Evolutionary conservation across 2,797 vertebrate genomes (phyloP).

Genomic region (Rhinella marina): DNA sequence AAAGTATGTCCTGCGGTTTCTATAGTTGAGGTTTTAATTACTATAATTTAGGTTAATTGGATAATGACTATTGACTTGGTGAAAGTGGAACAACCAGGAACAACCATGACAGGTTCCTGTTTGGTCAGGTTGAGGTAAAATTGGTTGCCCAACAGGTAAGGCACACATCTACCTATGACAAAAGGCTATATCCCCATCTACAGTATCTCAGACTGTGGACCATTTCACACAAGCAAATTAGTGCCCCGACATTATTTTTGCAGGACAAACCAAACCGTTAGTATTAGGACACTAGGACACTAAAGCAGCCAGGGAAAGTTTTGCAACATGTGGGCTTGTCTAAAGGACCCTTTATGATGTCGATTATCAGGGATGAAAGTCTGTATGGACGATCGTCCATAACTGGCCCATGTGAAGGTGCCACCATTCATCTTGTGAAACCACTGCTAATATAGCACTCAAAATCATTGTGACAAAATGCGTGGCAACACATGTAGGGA

Average conservation of each 20-base stretch:
- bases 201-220: neutral
- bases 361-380: too few species aligned
- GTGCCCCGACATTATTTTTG: too few species aligned
- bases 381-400: too few species aligned
- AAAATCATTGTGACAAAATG: too few species aligned
- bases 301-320: neutral
- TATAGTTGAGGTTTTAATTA: conserved; percentile 15
- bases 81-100: conserved; percentile 18
- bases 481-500: too few species aligned
- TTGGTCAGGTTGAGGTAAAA: neutral
- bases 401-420: too few species aligned
- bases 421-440: too few species aligned
- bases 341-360: too few species aligned
- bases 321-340: neutral
- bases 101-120: neutral
- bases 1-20: too few species aligned
- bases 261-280: too few species aligned
- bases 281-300: neutral
- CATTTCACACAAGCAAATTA: neutral
- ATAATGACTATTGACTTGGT: neutral
- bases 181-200: neutral
- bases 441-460: too few species aligned
- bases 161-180: neutral
- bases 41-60: conserved; percentile 6
- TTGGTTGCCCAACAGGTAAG: neutral